Conservation (phyloP, 2,888 invertebrate genomes). For the Leucophenga montana region DNA sequence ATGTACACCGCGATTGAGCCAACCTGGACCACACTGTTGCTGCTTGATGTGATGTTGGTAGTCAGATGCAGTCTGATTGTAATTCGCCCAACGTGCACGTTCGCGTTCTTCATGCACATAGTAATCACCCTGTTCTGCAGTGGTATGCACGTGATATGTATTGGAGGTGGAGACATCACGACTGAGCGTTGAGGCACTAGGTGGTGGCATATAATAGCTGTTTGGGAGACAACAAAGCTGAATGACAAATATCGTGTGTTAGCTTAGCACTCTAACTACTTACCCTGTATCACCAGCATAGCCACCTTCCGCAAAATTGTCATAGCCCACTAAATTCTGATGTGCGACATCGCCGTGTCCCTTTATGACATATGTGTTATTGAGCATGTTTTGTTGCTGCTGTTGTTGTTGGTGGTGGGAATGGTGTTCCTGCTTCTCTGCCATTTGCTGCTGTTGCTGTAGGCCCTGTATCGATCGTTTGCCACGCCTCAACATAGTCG, state of each 20-base stretch:
- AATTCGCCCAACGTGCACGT: conserved; percentile 83
- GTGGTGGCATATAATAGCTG: conserved; percentile 61
- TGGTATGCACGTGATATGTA: conserved; percentile 69
- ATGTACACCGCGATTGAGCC: conserved; percentile 76
- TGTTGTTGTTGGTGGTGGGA: conserved; percentile 29
- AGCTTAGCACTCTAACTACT: conserved; percentile 37
- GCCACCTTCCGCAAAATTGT: conserved; percentile 55
- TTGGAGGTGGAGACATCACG: conserved; percentile 72
- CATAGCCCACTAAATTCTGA: conserved; percentile 43
- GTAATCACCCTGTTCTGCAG: conserved; percentile 61
- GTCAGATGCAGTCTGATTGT: conserved; percentile 70
- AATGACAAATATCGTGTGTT: neutral
- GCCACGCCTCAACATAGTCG: conserved; percentile 35
- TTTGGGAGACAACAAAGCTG: conserved; percentile 33
- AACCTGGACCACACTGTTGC: conserved; percentile 72
- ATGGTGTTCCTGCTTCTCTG: conserved; percentile 30
- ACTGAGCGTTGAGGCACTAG: conserved; percentile 62
- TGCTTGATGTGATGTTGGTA: conserved; percentile 45
- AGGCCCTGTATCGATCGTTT: conserved; percentile 60
- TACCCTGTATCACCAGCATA: conserved; percentile 53
- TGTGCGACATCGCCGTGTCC: conserved; percentile 45
- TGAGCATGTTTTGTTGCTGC: conserved; percentile 42
- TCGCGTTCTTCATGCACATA: conserved; percentile 74
- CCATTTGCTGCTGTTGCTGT: conserved; percentile 32
- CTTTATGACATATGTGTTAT: conserved; percentile 56